Base-by-base conservation (phyloP, 2,113 vertebrate genomes). In the Chinchilla lanigera region DNA sequence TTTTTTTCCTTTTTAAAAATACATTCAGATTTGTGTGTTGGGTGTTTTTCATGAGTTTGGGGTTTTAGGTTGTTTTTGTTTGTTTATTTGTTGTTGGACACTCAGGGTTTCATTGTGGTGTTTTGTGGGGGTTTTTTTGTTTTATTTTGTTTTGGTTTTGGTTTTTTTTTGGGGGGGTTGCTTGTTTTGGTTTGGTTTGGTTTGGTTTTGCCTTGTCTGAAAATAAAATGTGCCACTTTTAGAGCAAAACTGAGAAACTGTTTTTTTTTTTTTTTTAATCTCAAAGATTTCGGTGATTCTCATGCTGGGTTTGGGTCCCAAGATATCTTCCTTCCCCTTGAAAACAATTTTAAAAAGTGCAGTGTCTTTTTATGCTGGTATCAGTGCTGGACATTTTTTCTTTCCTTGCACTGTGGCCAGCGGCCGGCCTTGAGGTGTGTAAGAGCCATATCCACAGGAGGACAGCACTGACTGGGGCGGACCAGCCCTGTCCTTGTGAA, bases 221-320 rank as follows among this genome's bases (percentile, higher is more conserved):
- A 77, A 83, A 56, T 17, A 95, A 50, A 83, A 93, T 67, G 71
- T 71, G 78, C 12, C 75, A 56, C 41, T 93, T 93, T 77, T 33
- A 35, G 86, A 93, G 20, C 47, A 92, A 90, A 95, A 73, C 47
- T 26, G 38, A 35, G 20, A 91, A 61, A 82, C 41, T 9, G 47
- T 17, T 1, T 52, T 47, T 86, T 81, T 71, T 54, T 47, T 28
- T 28, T 85, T 63, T 52, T 81, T 10, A 6, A 52, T 56, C 63
- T 90, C 2, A 1, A 19, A 92, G 38, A 16, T 50, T 92, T 73
- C 61, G 69, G 75, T 58, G 61, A 56, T 38, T 82, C 78, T 90
- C 0, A 0, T 44, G 9, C 80, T 44, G 22, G 84, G 3, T 71
- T 14, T 80, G 30, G 47, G 22, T 26, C 78, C 28, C 54, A 44